Base-by-base conservation (phyloP, 2,113 vertebrate genomes). In the Pollimyrus isidori region DNA sequence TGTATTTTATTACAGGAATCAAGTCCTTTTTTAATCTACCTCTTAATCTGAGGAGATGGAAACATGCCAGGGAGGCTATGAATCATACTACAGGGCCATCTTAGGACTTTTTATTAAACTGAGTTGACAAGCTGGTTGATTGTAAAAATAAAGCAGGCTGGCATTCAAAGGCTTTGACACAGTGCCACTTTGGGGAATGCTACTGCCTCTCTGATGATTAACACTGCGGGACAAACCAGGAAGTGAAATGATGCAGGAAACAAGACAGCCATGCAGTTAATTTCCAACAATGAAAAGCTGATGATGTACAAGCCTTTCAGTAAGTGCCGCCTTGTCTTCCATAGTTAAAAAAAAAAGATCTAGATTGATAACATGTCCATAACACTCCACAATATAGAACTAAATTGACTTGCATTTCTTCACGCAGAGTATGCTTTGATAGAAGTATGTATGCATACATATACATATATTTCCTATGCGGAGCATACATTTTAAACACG, bases 281-380 rank as follows among this genome's bases (percentile, higher is more conserved):
- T 89, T 80, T 10, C 50, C 89, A 56, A 19, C 91, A 92, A 94
- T 94, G 93, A 93, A 90, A 90, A 90, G 42, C 92, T 17, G 90
- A 88, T 92, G 92, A 95, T 91, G 76, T 92, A 90, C 90, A 48
- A 19, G 84, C 49, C 26, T 58, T 91, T 91, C 88, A 90, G 91
- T 42, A 26, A 45, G 73, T 3, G 58, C 69, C 17, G 11, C 90
- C 62, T 49, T 76, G 83, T 87, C 80, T 56, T n/a, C 23, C 73
- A 87, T 46, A 42, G 83, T 13, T 86, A 23, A 65, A 62, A 30
- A 23, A 65, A 62, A 30, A 21, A 62, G 23, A 56, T 39, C 58
- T 62, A 39, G 7, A 49, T 45, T 56, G 30, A 87, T 58, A 86
- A 86, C 48, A 87, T 50, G 9, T 83, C 80, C 45, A 45, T 23